Evolutionary conservation across 2,888 invertebrate species (phyloP), one percentile per base, ranked within the genome.

Genomic region (Diogma glabrata): DNA sequence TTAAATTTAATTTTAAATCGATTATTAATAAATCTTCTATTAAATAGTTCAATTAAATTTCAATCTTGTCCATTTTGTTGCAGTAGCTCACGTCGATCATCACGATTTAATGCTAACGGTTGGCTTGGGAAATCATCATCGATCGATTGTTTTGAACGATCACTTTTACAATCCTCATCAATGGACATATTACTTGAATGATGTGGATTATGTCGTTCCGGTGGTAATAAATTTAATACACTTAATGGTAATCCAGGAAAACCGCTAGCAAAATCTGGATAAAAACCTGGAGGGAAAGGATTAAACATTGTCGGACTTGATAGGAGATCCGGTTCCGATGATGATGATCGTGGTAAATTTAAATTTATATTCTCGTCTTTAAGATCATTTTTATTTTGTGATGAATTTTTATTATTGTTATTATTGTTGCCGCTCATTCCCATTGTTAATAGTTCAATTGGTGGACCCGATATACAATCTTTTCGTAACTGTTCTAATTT

Each of bases 401-500:
- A 51, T 30, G 66, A 67, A 50, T 72, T 64, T 33, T 73, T 72
- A 62, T 75, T 76, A 67, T 77, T 77, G 66, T 76, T 77, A 64
- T 76, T 76, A 63, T 12, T 53, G 22, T 54, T 57, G 52, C 51
- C 55, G 61, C 75, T 76, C 26, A 79, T 73, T 58, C 78, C 78
- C 63, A 81, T 73, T 58, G 76, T 77, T 46, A 82, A 68, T 52
- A 84, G 77, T 65, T 88, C 88, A 50, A 81, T 72, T 7, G 79
- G 75, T 8, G 85, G 85, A 1, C 85, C 85, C 51, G 85, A 87
- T 66, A 87, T 87, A 69, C 89, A 90, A 69, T 90, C 90, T 71
- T 87, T 90, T 61, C 90, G 75, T 54, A 91, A 74, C 67, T 90
- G 87, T 63, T 91, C 91, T 55, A 91, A 73, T 63, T 90, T 91